Evolutionary conservation across 2,888 invertebrate genomes (phyloP).

Genomic region (Sympetrum striolatum): DNA sequence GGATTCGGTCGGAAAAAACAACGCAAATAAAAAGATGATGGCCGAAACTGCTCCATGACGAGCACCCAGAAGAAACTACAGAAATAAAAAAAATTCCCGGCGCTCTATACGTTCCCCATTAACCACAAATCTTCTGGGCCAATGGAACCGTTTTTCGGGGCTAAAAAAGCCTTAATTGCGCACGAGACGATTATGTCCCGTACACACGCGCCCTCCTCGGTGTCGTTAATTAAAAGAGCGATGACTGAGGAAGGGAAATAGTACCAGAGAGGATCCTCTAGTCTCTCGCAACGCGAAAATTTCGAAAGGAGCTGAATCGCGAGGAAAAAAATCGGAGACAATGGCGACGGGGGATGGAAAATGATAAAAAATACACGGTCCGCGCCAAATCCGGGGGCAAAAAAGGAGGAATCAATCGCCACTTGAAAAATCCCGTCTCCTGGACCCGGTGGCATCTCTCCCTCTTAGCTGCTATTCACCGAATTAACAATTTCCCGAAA

Average conservation of each 20-base stretch:
- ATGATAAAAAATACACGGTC: not conserved
- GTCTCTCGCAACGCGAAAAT: not conserved
- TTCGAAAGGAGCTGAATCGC: not conserved
- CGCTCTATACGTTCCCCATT: not conserved
- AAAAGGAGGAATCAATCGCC: slow-evolving; percentile 6
- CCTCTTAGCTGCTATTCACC: not conserved
- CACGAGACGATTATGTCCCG: not conserved
- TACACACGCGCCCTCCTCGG: not conserved
- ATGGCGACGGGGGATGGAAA: not conserved
- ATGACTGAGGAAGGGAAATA: not conserved
- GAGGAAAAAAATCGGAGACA: not conserved
- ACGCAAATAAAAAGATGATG: not conserved
- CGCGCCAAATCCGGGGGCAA: not conserved
- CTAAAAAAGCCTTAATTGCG: not conserved
- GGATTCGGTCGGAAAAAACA: not conserved
- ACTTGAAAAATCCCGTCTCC: slow-evolving; percentile 1
- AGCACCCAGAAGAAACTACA: not conserved
- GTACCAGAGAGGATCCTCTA: not conserved
- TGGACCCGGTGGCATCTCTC: not conserved
- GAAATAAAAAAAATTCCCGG: not conserved
- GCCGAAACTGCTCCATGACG: not conserved
- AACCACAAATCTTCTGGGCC: not conserved
- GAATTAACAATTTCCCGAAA: slow-evolving; percentile 1
- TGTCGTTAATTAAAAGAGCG: not conserved
- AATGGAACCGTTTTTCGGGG: not conserved